These are phyloP conservation scores for Tenthredo amoena DNA, from an alignment of 2,888 invertebrate genomes.

Conservation along the genomic window DNA sequence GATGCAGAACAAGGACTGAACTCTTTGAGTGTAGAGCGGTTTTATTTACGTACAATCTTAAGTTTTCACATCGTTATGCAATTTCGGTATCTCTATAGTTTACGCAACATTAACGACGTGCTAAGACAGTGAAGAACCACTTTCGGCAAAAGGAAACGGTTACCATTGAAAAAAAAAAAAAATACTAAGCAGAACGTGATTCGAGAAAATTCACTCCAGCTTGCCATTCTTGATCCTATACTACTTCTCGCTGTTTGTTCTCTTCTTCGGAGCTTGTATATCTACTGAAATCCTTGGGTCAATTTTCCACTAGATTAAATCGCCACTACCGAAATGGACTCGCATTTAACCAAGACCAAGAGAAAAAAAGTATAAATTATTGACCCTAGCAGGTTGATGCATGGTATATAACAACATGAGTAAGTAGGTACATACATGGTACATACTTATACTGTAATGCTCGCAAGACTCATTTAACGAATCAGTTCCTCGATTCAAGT, in stretches of 20 bases:
- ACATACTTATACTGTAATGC: neutral
- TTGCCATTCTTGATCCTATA: neutral
- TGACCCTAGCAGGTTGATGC: neutral
- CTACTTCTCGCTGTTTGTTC: neutral
- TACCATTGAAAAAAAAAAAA: neutral
- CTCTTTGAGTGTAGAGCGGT: neutral
- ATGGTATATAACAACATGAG: neutral
- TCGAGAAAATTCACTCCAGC: neutral
- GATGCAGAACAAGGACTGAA: neutral
- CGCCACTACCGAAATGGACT: neutral
- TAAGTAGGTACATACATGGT: neutral
- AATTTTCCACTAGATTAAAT: slow-evolving; percentile 32
- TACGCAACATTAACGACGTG: slow-evolving; percentile 8
- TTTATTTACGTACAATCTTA: slow-evolving; percentile 12
- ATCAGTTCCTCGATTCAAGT: neutral
- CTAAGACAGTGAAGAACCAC: neutral
- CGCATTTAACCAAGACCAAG: neutral
- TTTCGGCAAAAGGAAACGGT: neutral
- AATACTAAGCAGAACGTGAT: neutral
- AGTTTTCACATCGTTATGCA: neutral
- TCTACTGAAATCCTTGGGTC: neutral
- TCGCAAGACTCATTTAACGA: neutral
- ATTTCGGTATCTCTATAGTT: slow-evolving; percentile 1
- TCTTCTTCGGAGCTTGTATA: neutral
- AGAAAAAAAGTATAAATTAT: slow-evolving; percentile 21